Conservation (phyloP, 2,888 invertebrate species). For the Pollenia griseotomentosa region DNA sequence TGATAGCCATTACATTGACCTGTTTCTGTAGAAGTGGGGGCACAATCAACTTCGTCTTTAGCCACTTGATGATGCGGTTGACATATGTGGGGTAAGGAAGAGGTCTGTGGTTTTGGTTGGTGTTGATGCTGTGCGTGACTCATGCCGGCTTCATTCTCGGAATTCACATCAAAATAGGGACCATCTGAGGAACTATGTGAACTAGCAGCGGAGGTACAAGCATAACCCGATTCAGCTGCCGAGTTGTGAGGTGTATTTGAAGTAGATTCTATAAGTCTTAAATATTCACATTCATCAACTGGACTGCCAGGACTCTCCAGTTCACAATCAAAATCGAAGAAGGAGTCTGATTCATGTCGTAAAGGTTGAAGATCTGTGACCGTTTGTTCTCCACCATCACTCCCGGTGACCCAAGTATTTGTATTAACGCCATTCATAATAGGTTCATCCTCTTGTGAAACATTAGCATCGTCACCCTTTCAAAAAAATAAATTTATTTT, state of each 20-base stretch:
- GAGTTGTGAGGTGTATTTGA: constrained; percentile 85
- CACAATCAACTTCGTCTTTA: constrained; percentile 52
- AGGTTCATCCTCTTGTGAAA: constrained; percentile 81
- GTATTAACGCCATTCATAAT: constrained; percentile 81
- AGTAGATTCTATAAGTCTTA: constrained; percentile 85
- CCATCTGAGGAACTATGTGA: constrained; percentile 85
- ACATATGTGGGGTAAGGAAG: constrained; percentile 55
- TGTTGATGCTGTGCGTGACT: constrained; percentile 48
- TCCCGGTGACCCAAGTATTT: constrained; percentile 82
- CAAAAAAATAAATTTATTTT: constrained; percentile 33
- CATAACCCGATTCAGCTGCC: constrained; percentile 85
- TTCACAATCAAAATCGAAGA: constrained; percentile 88
- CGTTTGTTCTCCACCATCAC: constrained; percentile 80
- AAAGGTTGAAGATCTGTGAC: constrained; percentile 85
- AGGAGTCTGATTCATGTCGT: constrained; percentile 86
- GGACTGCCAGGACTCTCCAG: constrained; percentile 90
- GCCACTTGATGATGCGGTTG: constrained; percentile 52
- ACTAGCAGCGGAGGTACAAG: constrained; percentile 85
- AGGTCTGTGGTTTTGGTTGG: constrained; percentile 43
- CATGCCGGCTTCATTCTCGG: constrained; percentile 73
- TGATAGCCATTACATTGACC: constrained; percentile 59
- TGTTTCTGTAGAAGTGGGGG: background rate
- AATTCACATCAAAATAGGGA: constrained; percentile 85
- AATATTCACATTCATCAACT: constrained; percentile 87
- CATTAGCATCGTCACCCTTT: constrained; percentile 79